These are phyloP conservation scores for Ceuthmochares aereus DNA, from an alignment of 2,113 vertebrate species.

Conservation along the genomic window DNA sequence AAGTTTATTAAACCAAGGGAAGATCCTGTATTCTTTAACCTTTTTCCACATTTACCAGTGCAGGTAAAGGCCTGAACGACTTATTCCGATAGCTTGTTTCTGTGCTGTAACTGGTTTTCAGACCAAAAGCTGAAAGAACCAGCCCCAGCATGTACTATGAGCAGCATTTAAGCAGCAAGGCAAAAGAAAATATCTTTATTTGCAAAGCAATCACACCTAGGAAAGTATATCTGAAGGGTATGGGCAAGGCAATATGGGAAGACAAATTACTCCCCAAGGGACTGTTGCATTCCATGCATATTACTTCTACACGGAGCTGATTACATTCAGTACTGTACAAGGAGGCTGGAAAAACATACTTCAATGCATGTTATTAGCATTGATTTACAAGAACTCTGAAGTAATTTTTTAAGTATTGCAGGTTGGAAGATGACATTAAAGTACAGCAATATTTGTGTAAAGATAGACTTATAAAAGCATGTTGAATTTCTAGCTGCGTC, in stretches of 20 bases:
- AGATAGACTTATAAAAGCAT: fast-evolving
- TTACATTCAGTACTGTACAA: neutral
- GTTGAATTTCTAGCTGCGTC: neutral
- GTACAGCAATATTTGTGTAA: neutral
- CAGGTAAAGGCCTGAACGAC: neutral
- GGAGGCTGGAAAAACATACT: neutral
- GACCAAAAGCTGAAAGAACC: neutral
- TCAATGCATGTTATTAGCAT: neutral
- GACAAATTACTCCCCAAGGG: neutral
- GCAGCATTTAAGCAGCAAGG: neutral
- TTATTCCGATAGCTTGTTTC: neutral
- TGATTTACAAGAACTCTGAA: conserved; percentile 38
- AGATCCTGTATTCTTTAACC: neutral
- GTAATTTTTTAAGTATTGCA: conserved; percentile 19
- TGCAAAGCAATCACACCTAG: neutral
- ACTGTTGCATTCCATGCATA: fast-evolving
- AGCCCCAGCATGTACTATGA: neutral
- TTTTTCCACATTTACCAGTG: neutral
- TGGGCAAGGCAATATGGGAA: neutral
- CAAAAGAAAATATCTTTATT: neutral
- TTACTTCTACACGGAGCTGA: conserved; percentile 5
- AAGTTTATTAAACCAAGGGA: neutral
- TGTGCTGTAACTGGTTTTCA: neutral
- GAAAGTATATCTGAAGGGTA: neutral
- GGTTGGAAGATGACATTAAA: neutral